Evolutionary conservation across 2,113 vertebrate species (phyloP).

Genomic region (Galemys pyrenaicus): DNA sequence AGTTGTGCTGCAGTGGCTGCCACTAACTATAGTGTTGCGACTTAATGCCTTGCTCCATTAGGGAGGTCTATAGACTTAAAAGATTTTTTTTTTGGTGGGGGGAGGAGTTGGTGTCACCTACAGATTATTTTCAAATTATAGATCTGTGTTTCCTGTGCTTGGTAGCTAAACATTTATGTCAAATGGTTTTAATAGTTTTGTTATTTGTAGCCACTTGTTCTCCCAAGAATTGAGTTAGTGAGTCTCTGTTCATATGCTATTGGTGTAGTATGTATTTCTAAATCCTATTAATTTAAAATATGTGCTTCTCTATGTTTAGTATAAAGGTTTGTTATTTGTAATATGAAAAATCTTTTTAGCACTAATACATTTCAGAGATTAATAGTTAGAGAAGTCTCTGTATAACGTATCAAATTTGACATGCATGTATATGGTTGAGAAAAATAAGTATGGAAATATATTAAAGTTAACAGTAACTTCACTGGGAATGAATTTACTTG

Average conservation of each 20-base stretch:
- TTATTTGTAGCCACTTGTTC: not conserved
- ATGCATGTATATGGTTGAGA: not conserved
- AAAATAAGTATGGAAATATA: not conserved
- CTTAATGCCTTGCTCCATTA: too few relatives aligned
- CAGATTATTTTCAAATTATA: not conserved
- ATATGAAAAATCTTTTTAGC: slow-evolving; percentile 35
- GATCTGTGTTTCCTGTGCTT: not conserved
- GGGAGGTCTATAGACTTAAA: not conserved
- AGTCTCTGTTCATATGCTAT: not conserved
- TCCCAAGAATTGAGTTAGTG: not conserved
- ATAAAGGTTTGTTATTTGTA: not conserved
- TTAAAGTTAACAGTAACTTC: not conserved
- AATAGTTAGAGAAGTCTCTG: not conserved
- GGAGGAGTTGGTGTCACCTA: not conserved
- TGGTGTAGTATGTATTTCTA: not conserved
- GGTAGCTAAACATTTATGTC: not conserved
- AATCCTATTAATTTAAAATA: slow-evolving; percentile 37
- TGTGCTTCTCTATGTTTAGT: not conserved
- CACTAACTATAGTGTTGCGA: too few relatives aligned
- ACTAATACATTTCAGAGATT: not conserved
- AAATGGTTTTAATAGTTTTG: slow-evolving; percentile 19
- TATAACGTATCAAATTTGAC: not conserved
- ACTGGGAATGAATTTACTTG: not conserved
- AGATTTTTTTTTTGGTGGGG: too few relatives aligned
- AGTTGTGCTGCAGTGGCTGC: too few relatives aligned